Percentiles rank a stretch among this genome's conserved stretches.
phyloP scores from a whole-genome alignment of 2,888 invertebrate genomes.

The Hydrotaea cyrtoneurina region DNA sequence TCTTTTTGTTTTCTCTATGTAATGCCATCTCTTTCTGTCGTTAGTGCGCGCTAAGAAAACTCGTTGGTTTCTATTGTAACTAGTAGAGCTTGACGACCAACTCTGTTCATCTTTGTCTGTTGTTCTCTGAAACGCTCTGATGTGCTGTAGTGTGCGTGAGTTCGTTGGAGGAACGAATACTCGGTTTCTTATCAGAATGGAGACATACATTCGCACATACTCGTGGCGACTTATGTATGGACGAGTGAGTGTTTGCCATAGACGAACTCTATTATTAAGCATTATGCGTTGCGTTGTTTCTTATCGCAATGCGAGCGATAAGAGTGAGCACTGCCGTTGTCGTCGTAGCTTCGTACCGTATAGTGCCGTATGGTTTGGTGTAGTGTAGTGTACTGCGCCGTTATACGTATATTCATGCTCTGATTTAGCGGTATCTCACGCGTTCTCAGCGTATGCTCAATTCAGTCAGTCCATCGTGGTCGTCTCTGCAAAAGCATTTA shows the following conservation, averaged over 20 bases:
- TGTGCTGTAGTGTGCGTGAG: neutral
- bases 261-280: slow-evolving; percentile 27
- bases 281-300: slow-evolving; percentile 28
- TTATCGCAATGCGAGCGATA: slow-evolving; percentile 29
- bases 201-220: neutral
- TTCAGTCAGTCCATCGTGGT: neutral
- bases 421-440: neutral
- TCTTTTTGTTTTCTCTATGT: neutral
- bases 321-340: neutral
- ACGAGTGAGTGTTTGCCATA: neutral
- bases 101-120: slow-evolving; percentile 12
- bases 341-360: neutral
- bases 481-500: slow-evolving; percentile 12
- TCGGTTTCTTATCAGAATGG: slow-evolving; percentile 28
- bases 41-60: neutral
- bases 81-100: neutral
- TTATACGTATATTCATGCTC: neutral
- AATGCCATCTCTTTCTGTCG: neutral
- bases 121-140: neutral
- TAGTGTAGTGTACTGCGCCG: slow-evolving; percentile 14
- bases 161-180: neutral
- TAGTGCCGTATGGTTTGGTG: neutral
- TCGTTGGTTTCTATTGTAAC: slow-evolving; percentile 42
- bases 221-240: neutral
- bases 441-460: neutral